These are phyloP conservation scores for Melikaiella ostensackeni DNA, from an alignment of 2,888 invertebrate genomes.

Conservation along the genomic window DNA sequence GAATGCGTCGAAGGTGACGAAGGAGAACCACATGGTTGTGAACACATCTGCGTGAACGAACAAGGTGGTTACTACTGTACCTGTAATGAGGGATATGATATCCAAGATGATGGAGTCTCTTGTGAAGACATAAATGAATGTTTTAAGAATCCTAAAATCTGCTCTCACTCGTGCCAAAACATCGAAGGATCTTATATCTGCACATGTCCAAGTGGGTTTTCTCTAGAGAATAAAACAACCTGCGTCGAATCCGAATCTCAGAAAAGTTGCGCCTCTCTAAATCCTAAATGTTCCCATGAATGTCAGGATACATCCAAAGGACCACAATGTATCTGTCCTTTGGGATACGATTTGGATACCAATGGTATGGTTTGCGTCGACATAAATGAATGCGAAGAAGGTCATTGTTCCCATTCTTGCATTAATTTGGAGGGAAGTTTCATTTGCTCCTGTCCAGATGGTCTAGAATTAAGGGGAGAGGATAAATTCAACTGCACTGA, in stretches of 20 bases:
- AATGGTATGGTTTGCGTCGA: constrained; percentile 76
- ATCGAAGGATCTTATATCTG: constrained; percentile 74
- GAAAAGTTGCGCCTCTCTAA: constrained; percentile 54
- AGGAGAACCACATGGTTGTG: constrained; percentile 77
- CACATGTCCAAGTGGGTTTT: constrained; percentile 77
- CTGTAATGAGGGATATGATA: constrained; percentile 73
- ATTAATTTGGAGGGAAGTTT: constrained; percentile 78
- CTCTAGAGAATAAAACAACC: constrained; percentile 61
- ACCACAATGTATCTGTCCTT: constrained; percentile 79
- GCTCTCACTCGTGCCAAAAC: constrained; percentile 69
- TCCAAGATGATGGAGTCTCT: constrained; percentile 68
- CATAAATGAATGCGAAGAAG: constrained; percentile 80
- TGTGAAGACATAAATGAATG: constrained; percentile 74
- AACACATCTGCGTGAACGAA: constrained; percentile 78
- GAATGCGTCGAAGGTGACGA: constrained; percentile 78
- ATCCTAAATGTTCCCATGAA: constrained; percentile 60
- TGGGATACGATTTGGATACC: constrained; percentile 76
- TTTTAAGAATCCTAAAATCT: constrained; percentile 52
- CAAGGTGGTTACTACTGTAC: constrained; percentile 76
- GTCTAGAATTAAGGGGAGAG: constrained; percentile 59
- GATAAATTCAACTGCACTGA: constrained; percentile 63
- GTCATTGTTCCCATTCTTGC: constrained; percentile 80
- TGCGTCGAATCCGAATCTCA: constrained; percentile 61
- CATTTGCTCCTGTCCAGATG: constrained; percentile 78
- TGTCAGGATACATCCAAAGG: constrained; percentile 67